Conservation (phyloP, 2,797 vertebrate genomes). For the Betta splendens region DNA sequence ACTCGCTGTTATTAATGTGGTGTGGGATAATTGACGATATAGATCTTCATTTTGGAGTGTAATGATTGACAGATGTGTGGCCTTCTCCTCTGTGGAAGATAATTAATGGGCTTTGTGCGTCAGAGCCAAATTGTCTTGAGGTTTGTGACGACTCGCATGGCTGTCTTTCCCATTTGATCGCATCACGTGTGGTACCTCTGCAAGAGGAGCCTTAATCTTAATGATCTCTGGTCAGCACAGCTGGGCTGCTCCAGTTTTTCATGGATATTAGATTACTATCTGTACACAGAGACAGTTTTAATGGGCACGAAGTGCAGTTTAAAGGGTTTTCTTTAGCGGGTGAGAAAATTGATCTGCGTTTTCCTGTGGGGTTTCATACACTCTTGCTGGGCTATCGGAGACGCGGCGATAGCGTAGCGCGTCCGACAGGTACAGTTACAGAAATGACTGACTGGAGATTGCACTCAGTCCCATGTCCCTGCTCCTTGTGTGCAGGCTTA, state of each 20-base stretch:
- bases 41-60: slow-evolving; percentile 5
- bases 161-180: slow-evolving; percentile 30
- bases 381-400: slow-evolving; percentile 18
- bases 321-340: slow-evolving; percentile 47
- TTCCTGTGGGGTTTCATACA: slow-evolving; percentile 28
- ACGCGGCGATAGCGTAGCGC: slow-evolving; percentile 32
- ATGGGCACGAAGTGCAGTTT: slow-evolving; percentile 45
- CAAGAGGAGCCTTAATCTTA: slow-evolving; percentile 11
- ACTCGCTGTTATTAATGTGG: slow-evolving; percentile 15
- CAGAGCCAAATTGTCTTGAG: not conserved
- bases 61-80: slow-evolving; percentile 36
- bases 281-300: slow-evolving; percentile 31
- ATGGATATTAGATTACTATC: slow-evolving; percentile 46
- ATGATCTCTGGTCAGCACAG: slow-evolving; percentile 29
- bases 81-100: slow-evolving; percentile 10
- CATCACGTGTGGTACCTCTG: slow-evolving; percentile 15
- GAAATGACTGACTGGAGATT: slow-evolving; percentile 34
- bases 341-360: slow-evolving; percentile 54
- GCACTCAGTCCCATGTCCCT: slow-evolving; percentile 8
- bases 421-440: slow-evolving; percentile 40
- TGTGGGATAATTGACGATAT: slow-evolving; percentile 23
- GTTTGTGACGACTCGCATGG: slow-evolving; percentile 6
- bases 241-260: slow-evolving; percentile 31
- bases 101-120: slow-evolving; percentile 18
- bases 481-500: slow-evolving; percentile 9